Evolutionary conservation across 1,140 invertebrate genomes (phyloP), one percentile per base, ranked within the genome.

Genomic region (Brachionus koreanus): DNA sequence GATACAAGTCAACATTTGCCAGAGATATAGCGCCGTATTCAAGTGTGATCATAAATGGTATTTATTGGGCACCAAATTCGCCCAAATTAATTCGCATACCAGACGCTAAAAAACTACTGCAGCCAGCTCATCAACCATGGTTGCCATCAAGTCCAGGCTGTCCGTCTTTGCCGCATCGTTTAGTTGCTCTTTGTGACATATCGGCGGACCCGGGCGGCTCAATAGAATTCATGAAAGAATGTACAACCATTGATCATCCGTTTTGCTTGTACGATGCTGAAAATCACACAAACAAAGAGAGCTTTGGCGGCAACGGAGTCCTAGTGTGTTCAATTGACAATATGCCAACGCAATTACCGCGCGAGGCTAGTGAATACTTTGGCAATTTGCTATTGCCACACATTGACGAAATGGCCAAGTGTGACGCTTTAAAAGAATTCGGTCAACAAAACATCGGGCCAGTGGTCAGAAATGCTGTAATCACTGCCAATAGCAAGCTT

Each of bases 221-320:
- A 23, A 98, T 99, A 82, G 97, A 99, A 89, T 99, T 99, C 86
- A 98, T 99, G 97, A 96, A 97, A 85, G 97, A 99, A 86, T 99
- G 97, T 85, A 99, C 98, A 0, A 99, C 97, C 0, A 99, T 99
- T 74, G 97, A 99, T 86, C 97, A 94, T 13, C 97, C 97, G 0
- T 99, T 99, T 88, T 98, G 95, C 87, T 90, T 99, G 0, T 99
- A 99, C 86, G 97, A 99, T 88, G 97, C 97, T 3, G 95, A 99
- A 97, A 93, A 91, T 93, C 85, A 82, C 43, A 72, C 65, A 29
- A 72, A 69, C 19, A 49, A 52, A n/a, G 82, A 82, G 12, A 69
- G 67, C 25, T 46, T 84, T 39, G 46, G 52, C 43, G 82, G 82
- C n/a, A 72, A 52, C 0, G 98, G 98, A 23, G 96, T 99, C 2